A percentile compares a stretch with the other conserved stretches of the same genome.
Evolutionary conservation across 2,113 vertebrate genomes (phyloP).

Genomic region (Cinclus cinclus): DNA sequence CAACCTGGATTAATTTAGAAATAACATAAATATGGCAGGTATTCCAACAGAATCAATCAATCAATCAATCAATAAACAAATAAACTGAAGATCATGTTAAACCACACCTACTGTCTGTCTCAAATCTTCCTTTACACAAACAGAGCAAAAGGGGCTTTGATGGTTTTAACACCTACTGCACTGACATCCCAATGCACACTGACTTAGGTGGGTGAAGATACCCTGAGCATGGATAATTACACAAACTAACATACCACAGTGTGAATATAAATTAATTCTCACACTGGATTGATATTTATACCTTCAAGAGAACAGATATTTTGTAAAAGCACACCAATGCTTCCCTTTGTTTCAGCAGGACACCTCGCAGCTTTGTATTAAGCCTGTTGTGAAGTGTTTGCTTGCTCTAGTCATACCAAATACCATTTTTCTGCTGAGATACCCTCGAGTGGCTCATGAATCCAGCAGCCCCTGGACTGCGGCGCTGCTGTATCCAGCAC

Average conservation of each 20-base stretch:
- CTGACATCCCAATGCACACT: fast-evolving
- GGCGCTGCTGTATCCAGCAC: neutral
- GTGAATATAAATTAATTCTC: neutral
- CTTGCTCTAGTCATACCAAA: neutral
- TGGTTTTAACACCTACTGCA: too few relatives aligned
- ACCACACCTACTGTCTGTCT: neutral
- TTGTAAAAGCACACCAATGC: neutral
- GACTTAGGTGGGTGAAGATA: neutral
- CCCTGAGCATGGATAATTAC: neutral
- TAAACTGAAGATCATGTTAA: neutral
- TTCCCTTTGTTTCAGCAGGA: neutral
- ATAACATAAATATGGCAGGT: neutral
- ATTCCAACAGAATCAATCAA: neutral
- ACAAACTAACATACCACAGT: neutral
- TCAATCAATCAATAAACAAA: neutral
- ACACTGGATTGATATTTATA: neutral
- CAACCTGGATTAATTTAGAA: neutral
- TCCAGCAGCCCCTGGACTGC: neutral
- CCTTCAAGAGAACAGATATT: neutral
- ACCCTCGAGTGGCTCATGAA: neutral
- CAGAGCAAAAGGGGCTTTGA: neutral
- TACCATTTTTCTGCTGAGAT: neutral
- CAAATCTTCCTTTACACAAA: neutral
- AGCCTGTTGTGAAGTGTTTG: neutral
- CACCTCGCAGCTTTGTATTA: neutral